Evolutionary conservation across 2,888 invertebrate species (phyloP), one percentile per base, ranked within the genome.

Genomic region (Dichetophora obliterata): DNA sequence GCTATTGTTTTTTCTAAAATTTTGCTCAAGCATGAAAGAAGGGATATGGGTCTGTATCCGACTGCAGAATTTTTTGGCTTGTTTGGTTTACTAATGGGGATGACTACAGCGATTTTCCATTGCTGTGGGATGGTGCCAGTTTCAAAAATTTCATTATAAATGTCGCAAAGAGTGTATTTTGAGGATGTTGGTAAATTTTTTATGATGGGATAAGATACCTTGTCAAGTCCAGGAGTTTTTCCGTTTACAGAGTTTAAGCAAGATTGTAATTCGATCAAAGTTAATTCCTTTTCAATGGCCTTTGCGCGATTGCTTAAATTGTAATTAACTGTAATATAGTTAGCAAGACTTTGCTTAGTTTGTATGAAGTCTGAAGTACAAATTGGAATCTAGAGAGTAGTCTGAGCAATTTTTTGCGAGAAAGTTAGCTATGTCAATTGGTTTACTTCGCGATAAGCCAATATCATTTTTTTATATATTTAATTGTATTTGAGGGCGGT

Each of bases 1-100:
- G 59, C 34, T 19, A 72, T 22, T 4, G 61, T 74, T 74, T 65
- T 65, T 50, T 66, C 74, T 14, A 75, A 31, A 6, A 75, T 11
- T 50, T 75, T 75, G 34, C 50, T n/a, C 11, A 66, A 5, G 50
- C 74, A 75, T 5, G 74, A 50, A 37, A 52, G 31, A 14, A 75
- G 8, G 6, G 74, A 75, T 11, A 70, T 75, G 16, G 31, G 31
- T 31, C 31, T 31, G 31, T 31, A 31, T 4, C 31, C 31, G 5
- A 5, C 3, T 31, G 31, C 31, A 31, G 5, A 3, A 5, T 31
- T 31, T 5, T 31, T 31, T 37, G 24, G 16, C 48, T 75, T 75
- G 14, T 61, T 61, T 27, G 57, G 57, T 24, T 52, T 57, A 31
- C 22, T 11, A 48, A 48, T 31, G 27, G 66, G 54, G 16, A 65